Evolutionary conservation across 2,797 vertebrate genomes (phyloP).

Genomic region (Todus mexicanus): DNA sequence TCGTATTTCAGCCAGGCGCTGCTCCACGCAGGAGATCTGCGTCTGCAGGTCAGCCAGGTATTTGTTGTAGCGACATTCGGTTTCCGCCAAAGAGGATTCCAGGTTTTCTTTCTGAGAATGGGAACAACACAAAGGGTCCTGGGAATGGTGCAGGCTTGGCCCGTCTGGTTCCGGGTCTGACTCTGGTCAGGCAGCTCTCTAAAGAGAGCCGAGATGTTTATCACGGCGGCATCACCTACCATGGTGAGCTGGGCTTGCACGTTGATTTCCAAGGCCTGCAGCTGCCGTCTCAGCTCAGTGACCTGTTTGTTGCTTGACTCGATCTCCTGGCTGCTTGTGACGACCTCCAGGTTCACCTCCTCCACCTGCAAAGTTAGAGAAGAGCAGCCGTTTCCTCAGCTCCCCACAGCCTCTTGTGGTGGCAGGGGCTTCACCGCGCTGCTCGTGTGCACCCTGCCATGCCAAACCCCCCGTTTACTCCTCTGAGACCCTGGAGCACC

Average conservation of each 20-base stretch:
- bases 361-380: slow-evolving; percentile 60
- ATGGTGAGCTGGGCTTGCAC: slow-evolving; percentile 93
- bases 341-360: slow-evolving; percentile 75
- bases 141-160: not conserved
- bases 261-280: slow-evolving; percentile 92
- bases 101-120: slow-evolving; percentile 86
- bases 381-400: not conserved
- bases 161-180: fast-evolving
- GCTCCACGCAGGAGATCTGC: slow-evolving; percentile 79
- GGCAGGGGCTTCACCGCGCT: not conserved
- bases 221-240: slow-evolving; percentile 63
- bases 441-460: fast-evolving
- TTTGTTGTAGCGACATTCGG: slow-evolving; percentile 84
- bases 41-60: slow-evolving; percentile 83
- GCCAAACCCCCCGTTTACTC: not conserved
- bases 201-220: not conserved
- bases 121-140: not conserved
- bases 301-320: slow-evolving; percentile 87
- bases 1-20: slow-evolving; percentile 78
- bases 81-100: slow-evolving; percentile 76
- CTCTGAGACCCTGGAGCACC: not conserved
- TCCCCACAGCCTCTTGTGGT: fast-evolving
- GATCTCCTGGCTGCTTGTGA: slow-evolving; percentile 74
- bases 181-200: not conserved
- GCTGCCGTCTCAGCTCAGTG: slow-evolving; percentile 83